These are phyloP conservation scores for Phoxinus dragarum DNA, from an alignment of 2,797 vertebrate genomes.

Conservation along the genomic window DNA sequence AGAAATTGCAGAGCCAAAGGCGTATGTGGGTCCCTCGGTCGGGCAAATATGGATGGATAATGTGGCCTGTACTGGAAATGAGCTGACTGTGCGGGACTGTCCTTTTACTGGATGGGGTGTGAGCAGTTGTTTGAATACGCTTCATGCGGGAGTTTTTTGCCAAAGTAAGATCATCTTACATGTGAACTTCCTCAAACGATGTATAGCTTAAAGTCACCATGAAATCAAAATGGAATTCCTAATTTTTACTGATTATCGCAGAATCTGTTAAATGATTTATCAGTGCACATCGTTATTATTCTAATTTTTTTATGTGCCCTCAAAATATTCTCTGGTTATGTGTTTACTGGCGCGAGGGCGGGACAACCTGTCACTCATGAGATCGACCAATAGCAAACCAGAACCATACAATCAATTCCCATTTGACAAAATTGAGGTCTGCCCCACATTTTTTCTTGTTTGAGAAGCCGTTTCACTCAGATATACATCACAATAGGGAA, in stretches of 20 bases:
- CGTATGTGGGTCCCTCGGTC: neutral
- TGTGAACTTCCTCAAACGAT: neutral
- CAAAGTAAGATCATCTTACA: constrained; percentile 18
- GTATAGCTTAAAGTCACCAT: neutral
- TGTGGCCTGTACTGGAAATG: constrained; percentile 24
- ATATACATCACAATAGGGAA: neutral
- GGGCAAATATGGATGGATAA: neutral
- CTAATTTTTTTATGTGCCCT: neutral
- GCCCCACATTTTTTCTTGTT: neutral
- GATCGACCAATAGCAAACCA: neutral
- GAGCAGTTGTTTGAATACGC: constrained; percentile 2
- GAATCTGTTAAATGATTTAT: neutral
- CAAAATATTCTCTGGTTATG: neutral
- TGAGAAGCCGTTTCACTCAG: neutral
- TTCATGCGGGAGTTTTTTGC: constrained; percentile 11
- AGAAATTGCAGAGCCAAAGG: neutral
- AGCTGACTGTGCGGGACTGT: neutral
- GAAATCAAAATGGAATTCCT: neutral
- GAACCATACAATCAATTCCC: neutral
- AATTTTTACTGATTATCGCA: neutral
- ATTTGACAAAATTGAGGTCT: neutral
- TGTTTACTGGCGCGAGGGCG: neutral
- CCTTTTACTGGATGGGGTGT: neutral
- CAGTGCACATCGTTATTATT: neutral
- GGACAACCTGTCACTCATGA: neutral